Evolutionary conservation across 2,888 invertebrate species (phyloP).

Genomic region (Hetaerina titia): DNA sequence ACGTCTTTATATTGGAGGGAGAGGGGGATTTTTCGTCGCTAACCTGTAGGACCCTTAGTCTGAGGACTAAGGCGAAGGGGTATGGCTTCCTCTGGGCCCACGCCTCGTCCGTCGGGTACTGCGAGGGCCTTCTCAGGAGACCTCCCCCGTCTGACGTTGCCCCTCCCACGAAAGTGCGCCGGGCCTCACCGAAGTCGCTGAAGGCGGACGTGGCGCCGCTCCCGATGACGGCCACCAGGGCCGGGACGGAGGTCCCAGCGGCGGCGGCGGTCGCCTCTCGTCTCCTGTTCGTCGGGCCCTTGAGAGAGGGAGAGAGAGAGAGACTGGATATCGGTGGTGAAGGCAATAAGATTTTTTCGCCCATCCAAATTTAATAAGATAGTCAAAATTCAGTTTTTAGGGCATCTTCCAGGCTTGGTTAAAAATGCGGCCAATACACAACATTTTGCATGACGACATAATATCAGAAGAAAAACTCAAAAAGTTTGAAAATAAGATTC

Average conservation of each 20-base stretch:
- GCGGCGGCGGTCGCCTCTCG: background rate
- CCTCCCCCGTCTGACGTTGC: constrained; percentile 24
- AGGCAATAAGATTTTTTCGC: too few species aligned
- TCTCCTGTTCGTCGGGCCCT: constrained; percentile 43
- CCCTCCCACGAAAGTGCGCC: background rate
- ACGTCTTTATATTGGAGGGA: background rate
- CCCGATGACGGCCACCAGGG: constrained; percentile 22
- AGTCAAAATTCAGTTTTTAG: too few species aligned
- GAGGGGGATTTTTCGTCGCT: background rate
- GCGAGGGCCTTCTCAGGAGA: background rate
- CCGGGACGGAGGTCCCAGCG: background rate
- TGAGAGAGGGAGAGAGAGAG: background rate
- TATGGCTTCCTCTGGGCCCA: constrained; percentile 72
- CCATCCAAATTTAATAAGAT: too few species aligned
- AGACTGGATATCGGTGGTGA: too few species aligned
- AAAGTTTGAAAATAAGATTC: too few species aligned
- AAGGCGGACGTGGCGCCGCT: constrained; percentile 19
- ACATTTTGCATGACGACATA: too few species aligned
- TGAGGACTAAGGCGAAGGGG: constrained; percentile 81
- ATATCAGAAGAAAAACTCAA: too few species aligned
- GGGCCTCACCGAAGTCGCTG: constrained; percentile 16
- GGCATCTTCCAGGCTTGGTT: too few species aligned
- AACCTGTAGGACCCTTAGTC: constrained; percentile 82
- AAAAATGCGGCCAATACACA: too few species aligned
- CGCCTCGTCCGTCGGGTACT: constrained; percentile 33